Base-by-base conservation (phyloP, 2,113 vertebrate genomes). In the Gobius niger region DNA sequence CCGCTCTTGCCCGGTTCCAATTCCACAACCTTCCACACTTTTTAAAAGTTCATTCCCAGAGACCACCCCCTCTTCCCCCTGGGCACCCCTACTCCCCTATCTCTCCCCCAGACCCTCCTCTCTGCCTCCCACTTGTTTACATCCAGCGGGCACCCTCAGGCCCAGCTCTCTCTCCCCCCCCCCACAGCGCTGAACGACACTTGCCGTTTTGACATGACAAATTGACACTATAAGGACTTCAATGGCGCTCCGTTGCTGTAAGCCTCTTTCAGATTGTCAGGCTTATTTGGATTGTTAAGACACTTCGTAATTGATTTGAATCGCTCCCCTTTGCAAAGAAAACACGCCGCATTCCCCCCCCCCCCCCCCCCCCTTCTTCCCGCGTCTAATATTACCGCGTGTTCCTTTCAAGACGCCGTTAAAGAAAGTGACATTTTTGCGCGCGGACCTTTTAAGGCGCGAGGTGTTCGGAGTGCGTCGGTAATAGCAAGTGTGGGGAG, bases 401-500 rank as follows among this genome's bases (percentile, higher is more conserved):
- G 67, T 72, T 57, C 68, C 67, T 73, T 82, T 84, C 78, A 62
- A 82, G 75, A 82, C 63, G 75, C 81, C 69, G 73, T 87, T 82
- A 73, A 19, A 74, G 75, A 85, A 68, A 70, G 75, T 89, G 86
- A 86, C 86, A 87, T 89, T 89, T 87, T 85, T 88, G 42, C 51
- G 79, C 57, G 42, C 72, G 75, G 80, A 88, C 85, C 84, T 88
- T 79, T 86, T 76, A 80, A 90, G 68, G 69, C 74, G 2, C 73
- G 49, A 79, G 85, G 87, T 85, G 84, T 70, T 80, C 74, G 44
- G 72, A 88, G 87, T 73, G 75, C 78, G 78, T 82, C 82, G 18
- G 83, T 90, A 87, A 90, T 88, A 80, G 86, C 78, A 82, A 82
- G 82, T 87, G 84, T 78, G 78, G 78, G 82, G 85, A 89, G 87